Evolutionary conservation across 1,140 invertebrate species (phyloP), one percentile per base, ranked within the genome.

Genomic region (Drosophila elegans): DNA sequence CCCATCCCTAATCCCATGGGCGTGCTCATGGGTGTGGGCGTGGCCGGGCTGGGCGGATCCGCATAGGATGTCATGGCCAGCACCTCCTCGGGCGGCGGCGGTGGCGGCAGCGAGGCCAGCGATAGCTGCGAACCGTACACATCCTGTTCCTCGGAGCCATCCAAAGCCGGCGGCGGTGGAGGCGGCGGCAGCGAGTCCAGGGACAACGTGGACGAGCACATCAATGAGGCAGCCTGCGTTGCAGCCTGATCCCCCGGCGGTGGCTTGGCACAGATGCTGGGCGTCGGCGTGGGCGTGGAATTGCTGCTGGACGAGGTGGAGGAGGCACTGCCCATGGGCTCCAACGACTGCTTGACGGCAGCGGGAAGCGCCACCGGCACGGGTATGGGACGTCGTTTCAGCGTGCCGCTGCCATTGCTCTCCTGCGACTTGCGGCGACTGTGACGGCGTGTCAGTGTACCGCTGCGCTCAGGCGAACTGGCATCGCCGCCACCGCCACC

Each of bases 111-210:
- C 3, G 95, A 96, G 32, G 94, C 94, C 9, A 95, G 77, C 45
- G 95, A 95, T 27, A 96, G 90, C 75, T 95, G 95, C 0, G 95
- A 96, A 2, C 95, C 95, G 12, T 94, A 94, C 0, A 96, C 93
- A 71, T 96, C 95, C 3, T 94, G 94, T 11, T 94, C 93, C 57
- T 94, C 94, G 7, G 64, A 10, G 0, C 93, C 83, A 2, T 94
- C 94, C 6, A 95, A 78, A 48, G 96, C 95, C 1, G 94, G 93
- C 0, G 95, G 95, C 3, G 96, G 95, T 1, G 96, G 96, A 2
- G 96, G 96, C 11, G 96, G 96, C 2, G 96, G 96, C 52, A 97
- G 82, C 9, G 95, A 96, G 55, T 96, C 95, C 41, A 97, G 89
- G 13, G 96, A 96, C 2, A 96, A 92, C n/a, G 95, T 96, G 0